Base-by-base conservation (phyloP, 2,797 vertebrate species). In the Acanthiza pusilla region DNA sequence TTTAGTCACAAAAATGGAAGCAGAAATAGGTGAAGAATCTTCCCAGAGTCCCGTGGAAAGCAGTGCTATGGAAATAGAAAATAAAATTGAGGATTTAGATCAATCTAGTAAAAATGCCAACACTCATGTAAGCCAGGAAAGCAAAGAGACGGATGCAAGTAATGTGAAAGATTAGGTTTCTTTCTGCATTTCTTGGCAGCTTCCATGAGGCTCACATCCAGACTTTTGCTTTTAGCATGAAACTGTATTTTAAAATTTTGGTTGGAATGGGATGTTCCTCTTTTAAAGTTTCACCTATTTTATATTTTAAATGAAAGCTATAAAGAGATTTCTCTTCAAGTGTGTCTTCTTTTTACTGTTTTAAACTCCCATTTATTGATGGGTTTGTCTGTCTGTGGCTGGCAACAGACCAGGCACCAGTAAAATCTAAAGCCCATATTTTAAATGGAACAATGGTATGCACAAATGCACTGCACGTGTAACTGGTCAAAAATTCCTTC, bases 1-100 rank as follows among this genome's bases (percentile, higher is more conserved):
- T 72, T 61, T 54, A 30, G 43, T 78, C 10, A 42, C 36, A 36
- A 85, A 96, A 95, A 81, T 54, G 66, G 93, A 88, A 73, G 93
- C 93, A 80, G 97, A 95, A 62, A 84, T 71, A 53, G 96, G 94
- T 88, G 97, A 97, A 61, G 81, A 96, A 57, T 58, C 91, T 83
- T 77, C 51, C n/a, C 55, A 63, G 27, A 95, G 84, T 72, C 71
- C 86, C 63, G 68, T 68, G 78, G 94, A 96, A 88, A 91, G 55
- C 43, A 90, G 73, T 75, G 60, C 78, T 75, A 77, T 90, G 90
- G 95, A 96, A 91, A 32, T 85, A 55, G 93, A 94, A 87, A 91
- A 84, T 67, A 96, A 94, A 94, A 85, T 12, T 9, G 95, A 89
- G 73, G 72, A 62, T 91, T 86, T 80, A 48, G 63, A 91, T 63